Evolutionary conservation across 2,888 invertebrate species (phyloP), one percentile per base, ranked within the genome.

Genomic region (Unio pictorum): DNA sequence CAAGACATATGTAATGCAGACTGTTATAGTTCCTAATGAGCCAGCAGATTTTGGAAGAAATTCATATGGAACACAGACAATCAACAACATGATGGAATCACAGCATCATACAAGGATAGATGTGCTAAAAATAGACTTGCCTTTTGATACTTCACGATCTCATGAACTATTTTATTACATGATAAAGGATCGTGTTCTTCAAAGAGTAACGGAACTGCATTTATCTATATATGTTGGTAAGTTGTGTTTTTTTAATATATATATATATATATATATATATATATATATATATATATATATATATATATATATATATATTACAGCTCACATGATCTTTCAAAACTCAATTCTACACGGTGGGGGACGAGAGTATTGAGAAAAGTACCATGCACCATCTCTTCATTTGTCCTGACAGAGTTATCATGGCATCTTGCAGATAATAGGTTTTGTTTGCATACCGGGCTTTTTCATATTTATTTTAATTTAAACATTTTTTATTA

Each of bases 31-130:
- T 57, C 84, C 88, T 64, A 88, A 88, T 68, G 86, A 88, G 69
- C 86, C 86, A 8, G 80, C 87, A 57, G 87, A 88, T 71, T 88
- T 85, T 74, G 82, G 84, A 34, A 79, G 88, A 30, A 88, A 87
- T 69, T 86, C 85, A 0, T 87, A 81, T 62, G 84, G 83, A 26
- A 86, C 86, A 65, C 83, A 84, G 68, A 88, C 88, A 20, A 28
- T 88, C n/a, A 88, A 88, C 68, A 83, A 78, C 63, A 71, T 87
- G 34, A 78, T 85, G 76, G 73, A 72, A 20, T 71, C 69, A 30
- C 69, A 84, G 18, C 72, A 79, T 55, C 85, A 86, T 65, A 71
- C 69, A 7, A 71, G 76, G 17, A 71, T 88, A 15, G 86, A 86
- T 66, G 73, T 88, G 8, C 69, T 88, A 61, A 85, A 86, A 68